phyloP scores from a whole-genome alignment of 2,797 vertebrate genomes.

The Rhabdophis nuchalis region DNA sequence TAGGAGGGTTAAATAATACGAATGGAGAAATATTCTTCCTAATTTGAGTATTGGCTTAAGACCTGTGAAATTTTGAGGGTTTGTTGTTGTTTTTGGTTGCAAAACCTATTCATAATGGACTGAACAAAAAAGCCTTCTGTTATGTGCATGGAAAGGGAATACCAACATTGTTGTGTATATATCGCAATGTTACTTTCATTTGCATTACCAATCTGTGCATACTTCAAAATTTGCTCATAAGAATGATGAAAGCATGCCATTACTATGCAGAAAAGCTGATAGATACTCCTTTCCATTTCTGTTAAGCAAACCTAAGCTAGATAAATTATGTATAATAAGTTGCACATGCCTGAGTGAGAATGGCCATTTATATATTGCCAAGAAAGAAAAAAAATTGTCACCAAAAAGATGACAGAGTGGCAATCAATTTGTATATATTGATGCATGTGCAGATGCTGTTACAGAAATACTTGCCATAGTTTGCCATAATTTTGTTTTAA shows the following conservation, averaged over 20 bases:
- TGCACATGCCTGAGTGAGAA: not conserved
- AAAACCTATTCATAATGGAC: not conserved
- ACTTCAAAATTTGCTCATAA: not conserved
- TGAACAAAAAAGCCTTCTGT: not conserved
- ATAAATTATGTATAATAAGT: not conserved
- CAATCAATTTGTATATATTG: not conserved
- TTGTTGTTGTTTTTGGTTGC: not conserved
- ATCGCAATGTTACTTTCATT: not conserved
- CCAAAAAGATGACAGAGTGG: not conserved
- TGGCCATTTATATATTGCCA: not conserved
- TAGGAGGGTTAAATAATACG: conserved; percentile 43
- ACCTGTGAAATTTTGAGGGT: conserved; percentile 27
- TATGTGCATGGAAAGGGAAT: not conserved
- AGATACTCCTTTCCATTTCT: not conserved
- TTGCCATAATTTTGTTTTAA: not conserved
- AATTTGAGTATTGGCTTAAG: conserved; percentile 17
- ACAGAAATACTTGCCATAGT: not conserved
- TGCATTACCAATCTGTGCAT: not conserved
- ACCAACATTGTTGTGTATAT: not conserved
- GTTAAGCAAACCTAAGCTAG: not conserved
- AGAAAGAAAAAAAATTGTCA: not conserved
- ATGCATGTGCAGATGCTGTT: not conserved
- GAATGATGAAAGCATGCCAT: not conserved
- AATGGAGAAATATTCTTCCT: conserved; percentile 19
- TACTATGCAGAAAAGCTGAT: not conserved